phyloP scores from a whole-genome alignment of 2,113 vertebrate genomes.

The Leptosomus discolor region DNA sequence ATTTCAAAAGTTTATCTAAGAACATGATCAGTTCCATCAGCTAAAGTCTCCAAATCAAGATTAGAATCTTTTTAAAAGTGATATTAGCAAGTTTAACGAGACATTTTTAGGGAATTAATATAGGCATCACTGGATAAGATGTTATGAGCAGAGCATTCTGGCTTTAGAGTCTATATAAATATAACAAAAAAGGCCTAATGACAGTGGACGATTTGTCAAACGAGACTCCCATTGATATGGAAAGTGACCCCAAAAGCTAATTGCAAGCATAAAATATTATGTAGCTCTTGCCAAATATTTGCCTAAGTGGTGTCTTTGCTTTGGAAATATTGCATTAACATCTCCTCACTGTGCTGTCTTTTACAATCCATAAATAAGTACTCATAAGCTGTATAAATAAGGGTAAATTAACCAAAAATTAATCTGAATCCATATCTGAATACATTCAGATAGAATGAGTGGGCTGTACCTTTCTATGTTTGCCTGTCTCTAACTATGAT shows the following conservation, averaged over 20 bases:
- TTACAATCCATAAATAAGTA: neutral
- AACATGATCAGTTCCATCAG: neutral
- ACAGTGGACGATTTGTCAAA: neutral
- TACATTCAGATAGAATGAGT: neutral
- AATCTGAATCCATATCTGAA: neutral
- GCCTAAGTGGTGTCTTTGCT: neutral
- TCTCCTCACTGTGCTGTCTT: neutral
- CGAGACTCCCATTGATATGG: neutral
- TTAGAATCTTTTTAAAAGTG: neutral
- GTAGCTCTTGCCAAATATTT: neutral
- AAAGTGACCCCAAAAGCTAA: conserved; percentile 7
- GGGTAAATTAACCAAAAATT: neutral
- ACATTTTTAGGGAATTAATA: neutral
- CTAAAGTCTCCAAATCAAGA: neutral
- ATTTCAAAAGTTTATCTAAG: neutral
- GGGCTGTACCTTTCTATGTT: neutral
- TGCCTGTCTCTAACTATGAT: neutral
- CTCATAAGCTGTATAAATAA: neutral
- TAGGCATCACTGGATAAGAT: neutral
- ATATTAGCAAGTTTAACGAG: neutral
- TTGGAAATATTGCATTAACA: neutral
- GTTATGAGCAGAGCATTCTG: neutral
- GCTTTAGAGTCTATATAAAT: neutral
- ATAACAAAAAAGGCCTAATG: neutral
- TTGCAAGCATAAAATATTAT: neutral